phyloP scores from a whole-genome alignment of 2,113 vertebrate species.

The Oxyura jamaicensis region DNA sequence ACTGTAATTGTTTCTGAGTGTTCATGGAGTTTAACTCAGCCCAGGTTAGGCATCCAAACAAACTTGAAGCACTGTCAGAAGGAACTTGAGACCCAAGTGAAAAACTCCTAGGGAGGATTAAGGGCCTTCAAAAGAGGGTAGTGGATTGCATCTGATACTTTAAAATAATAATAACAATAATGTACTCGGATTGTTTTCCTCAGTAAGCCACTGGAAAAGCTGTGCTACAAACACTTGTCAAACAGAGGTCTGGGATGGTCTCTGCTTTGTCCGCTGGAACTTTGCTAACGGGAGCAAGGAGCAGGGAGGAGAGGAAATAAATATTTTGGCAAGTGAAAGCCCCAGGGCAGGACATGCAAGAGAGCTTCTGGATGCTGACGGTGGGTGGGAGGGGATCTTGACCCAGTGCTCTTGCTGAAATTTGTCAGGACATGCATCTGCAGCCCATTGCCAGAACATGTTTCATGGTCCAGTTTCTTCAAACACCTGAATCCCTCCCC shows the following conservation, averaged over 20 bases:
- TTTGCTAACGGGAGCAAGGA: neutral
- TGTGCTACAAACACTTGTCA: neutral
- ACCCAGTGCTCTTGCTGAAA: neutral
- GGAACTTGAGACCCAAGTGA: neutral
- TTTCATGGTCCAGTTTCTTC: neutral
- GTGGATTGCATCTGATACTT: neutral
- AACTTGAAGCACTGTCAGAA: neutral
- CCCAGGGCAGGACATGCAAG: neutral
- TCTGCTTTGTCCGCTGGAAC: neutral
- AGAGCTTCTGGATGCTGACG: fast-evolving
- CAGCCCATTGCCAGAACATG: neutral
- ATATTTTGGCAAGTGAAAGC: neutral
- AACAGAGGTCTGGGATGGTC: neutral
- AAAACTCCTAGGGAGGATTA: neutral
- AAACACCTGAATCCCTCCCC: fast-evolving
- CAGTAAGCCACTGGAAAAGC: neutral
- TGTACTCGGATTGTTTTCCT: neutral
- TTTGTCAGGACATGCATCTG: neutral
- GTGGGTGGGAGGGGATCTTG: neutral
- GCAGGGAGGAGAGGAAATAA: neutral
- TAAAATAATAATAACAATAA: neutral
- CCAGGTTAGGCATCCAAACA: slow-evolving; percentile 12
- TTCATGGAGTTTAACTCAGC: slow-evolving; percentile 1
- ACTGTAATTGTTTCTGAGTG: neutral
- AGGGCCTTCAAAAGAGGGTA: neutral